These are phyloP conservation scores for Caerostris extrusa DNA, from an alignment of 1,140 invertebrate species.

Conservation along the genomic window DNA sequence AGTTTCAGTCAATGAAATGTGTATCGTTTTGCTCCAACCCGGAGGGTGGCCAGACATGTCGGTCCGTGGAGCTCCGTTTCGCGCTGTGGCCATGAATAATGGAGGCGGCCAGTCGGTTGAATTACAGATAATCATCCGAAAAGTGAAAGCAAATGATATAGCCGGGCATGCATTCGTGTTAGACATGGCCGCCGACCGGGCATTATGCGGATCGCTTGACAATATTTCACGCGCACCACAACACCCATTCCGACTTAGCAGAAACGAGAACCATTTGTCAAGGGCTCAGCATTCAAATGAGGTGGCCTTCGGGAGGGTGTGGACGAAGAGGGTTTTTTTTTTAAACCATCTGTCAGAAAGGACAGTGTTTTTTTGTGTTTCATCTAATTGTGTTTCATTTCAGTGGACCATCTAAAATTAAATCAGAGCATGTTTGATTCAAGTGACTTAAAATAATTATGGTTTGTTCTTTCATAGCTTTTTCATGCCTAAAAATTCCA, in stretches of 20 bases:
- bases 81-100: background rate
- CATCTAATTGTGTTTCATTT: too few relatives aligned
- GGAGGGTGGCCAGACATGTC: background rate
- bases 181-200: background rate
- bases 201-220: slow-evolving; percentile 10
- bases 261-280: background rate
- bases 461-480: too few relatives aligned
- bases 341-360: too few relatives aligned
- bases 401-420: too few relatives aligned
- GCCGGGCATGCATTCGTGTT: background rate
- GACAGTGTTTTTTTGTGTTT: too few relatives aligned
- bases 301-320: too few relatives aligned
- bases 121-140: slow-evolving; percentile 13
- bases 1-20: too few relatives aligned
- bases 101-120: background rate
- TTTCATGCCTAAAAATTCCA: too few relatives aligned
- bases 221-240: background rate
- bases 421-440: too few relatives aligned
- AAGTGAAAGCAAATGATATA: slow-evolving; percentile 13
- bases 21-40: too few relatives aligned
- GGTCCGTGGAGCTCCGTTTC: background rate
- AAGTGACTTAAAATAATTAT: too few relatives aligned
- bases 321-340: too few relatives aligned
- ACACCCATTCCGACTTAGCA: background rate
- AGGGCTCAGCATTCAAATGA: background rate